These are phyloP conservation scores for Festucalex cinctus DNA, from an alignment of 2,113 vertebrate genomes.

Conservation along the genomic window DNA sequence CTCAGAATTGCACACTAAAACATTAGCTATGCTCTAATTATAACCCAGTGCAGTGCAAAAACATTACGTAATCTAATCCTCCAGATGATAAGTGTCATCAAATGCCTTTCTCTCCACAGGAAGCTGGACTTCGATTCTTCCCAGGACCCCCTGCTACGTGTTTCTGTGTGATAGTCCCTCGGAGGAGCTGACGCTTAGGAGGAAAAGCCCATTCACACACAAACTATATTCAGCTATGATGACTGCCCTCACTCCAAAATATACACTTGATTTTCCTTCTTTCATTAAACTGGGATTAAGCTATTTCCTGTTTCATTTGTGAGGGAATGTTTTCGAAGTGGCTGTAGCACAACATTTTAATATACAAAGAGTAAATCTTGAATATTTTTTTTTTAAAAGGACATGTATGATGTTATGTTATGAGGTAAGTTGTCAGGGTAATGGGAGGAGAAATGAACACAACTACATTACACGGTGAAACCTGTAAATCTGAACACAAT, in stretches of 20 bases:
- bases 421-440: neutral
- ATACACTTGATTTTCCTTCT: constrained; percentile 2
- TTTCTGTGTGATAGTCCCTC: constrained; percentile 19
- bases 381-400: too few species aligned
- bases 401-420: neutral
- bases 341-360: neutral
- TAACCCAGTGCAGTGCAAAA: constrained; percentile 1
- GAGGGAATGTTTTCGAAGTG: neutral
- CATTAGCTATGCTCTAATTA: constrained; percentile 9
- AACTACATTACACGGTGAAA: neutral
- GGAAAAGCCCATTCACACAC: constrained; percentile 24
- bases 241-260: constrained; percentile 17
- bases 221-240: constrained; percentile 19
- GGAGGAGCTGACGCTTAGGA: constrained; percentile 13
- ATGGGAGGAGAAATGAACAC: neutral
- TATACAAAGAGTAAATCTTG: neutral
- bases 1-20: neutral
- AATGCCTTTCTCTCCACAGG: neutral
- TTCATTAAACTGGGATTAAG: neutral
- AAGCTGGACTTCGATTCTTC: constrained; percentile 14
- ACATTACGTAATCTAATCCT: constrained; percentile 1
- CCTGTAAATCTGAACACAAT: too few species aligned
- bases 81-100: constrained; percentile 1
- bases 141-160: constrained; percentile 20
- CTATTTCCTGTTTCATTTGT: neutral